Base-by-base conservation (phyloP, 2,888 invertebrate species). In the Pollenia griseotomentosa region DNA sequence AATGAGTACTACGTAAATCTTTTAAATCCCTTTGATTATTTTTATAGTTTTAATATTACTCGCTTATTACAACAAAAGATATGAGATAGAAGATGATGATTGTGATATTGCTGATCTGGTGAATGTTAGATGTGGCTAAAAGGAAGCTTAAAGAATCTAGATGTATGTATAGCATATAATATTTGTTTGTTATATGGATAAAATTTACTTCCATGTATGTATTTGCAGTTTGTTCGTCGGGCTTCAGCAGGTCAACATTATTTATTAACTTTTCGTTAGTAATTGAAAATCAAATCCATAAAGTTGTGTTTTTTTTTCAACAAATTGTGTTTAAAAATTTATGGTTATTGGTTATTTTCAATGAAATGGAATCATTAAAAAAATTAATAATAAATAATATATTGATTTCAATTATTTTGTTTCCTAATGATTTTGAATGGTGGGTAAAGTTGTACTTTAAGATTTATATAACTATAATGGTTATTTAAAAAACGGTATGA, bases 11-110 rank as follows among this genome's bases (percentile, higher is more conserved):
- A 33, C 53, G 12, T 74, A 53, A 68, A 81, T 61, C 74, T 66
- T 71, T 57, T 19, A 66, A 84, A 68, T 84, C 73, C 61, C 81
- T 70, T 75, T 77, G 75, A 77, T 81, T 77, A 81, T 66, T 73
- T 70, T 74, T 81, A 71, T 65, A 63, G 68, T 16, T 80, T 53
- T 53, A 55, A 48, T 74, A 63, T 80, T 68, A 74, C 2, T 51
- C 65, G 46, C 16, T 61, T 53, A 51, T 65, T 80, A 66, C 40
- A 42, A 46, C 23, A 53, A 8, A n/a, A 63, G 55, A 65, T 46
- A 48, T 55, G 44, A 33, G 55, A 33, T 33, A 33, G 0, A 33
- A 33, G 4, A 33, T 33, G 33, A 33, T 33, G 33, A 55, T 73
- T 65, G 65, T 46, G 63, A 23, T 80, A 71, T 57, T 71, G 48